Conservation (phyloP, 2,888 invertebrate species). For the Spodoptera littoralis region DNA sequence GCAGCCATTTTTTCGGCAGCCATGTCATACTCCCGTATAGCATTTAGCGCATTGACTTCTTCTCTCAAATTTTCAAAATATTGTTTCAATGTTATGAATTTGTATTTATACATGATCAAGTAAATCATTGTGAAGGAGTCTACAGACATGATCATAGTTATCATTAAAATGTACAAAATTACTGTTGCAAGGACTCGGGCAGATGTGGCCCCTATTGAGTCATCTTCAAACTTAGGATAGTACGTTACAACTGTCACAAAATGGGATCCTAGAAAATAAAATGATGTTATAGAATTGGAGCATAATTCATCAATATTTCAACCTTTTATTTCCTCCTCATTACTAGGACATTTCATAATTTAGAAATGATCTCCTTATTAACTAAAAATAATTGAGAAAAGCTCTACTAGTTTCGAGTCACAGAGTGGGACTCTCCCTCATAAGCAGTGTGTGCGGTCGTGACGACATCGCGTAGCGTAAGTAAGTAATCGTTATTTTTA, state of each 20-base stretch:
- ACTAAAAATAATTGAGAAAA: no score
- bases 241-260: slow-evolving; percentile 81
- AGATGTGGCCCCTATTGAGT: slow-evolving; percentile 64
- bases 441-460: no score
- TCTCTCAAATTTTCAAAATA: slow-evolving; percentile 74
- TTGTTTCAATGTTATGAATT: slow-evolving; percentile 77
- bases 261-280: slow-evolving; percentile 72
- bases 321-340: no score
- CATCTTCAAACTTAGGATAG: slow-evolving; percentile 74
- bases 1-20: slow-evolving; percentile 69
- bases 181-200: slow-evolving; percentile 70
- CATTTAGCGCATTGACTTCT: slow-evolving; percentile 66
- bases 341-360: no score
- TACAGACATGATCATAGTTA: slow-evolving; percentile 77
- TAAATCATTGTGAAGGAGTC: slow-evolving; percentile 75
- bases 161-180: slow-evolving; percentile 69
- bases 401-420: no score
- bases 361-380: no score
- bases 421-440: no score
- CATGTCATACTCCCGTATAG: slow-evolving; percentile 53
- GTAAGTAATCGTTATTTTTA: no score
- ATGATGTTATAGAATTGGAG: neutral
- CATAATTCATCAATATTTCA: no score
- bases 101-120: slow-evolving; percentile 81
- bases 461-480: no score